Evolutionary conservation across 2,797 vertebrate species (phyloP).

Genomic region (Sciaenops ocellatus): DNA sequence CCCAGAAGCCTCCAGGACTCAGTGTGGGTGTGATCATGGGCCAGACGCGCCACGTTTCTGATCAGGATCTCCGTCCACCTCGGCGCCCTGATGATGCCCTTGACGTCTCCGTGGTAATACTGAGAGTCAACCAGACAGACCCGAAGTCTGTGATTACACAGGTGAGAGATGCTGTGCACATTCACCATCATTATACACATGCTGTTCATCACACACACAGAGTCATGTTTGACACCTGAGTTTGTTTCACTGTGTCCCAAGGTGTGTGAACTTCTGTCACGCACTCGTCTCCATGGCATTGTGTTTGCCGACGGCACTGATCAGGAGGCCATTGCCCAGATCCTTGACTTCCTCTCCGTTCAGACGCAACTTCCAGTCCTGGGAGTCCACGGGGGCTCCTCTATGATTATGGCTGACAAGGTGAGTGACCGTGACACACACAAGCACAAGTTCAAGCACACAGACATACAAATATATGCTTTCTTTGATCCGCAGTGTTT

Average conservation of each 20-base stretch:
- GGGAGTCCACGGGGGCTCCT: conserved; percentile 97
- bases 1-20: conserved; percentile 93
- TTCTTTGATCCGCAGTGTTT: conserved; percentile 28
- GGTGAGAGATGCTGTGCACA: conserved; percentile 77
- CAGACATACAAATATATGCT: conserved; percentile 2
- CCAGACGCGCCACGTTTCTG: conserved; percentile 90
- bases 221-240: conserved; percentile 15
- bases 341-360: conserved; percentile 99
- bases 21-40: conserved; percentile 97
- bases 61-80: conserved; percentile 90
- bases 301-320: conserved; percentile 98
- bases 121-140: conserved; percentile 97
- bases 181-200: background rate
- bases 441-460: background rate
- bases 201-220: background rate
- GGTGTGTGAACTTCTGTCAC: conserved; percentile 96
- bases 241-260: conserved; percentile 70
- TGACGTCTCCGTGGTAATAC: conserved; percentile 92
- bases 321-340: conserved; percentile 98
- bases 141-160: conserved; percentile 98
- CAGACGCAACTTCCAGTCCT: conserved; percentile 97
- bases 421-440: conserved; percentile 80
- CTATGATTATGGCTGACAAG: conserved; percentile 99
- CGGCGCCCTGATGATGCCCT: conserved; percentile 89
- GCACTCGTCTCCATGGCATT: conserved; percentile 95